These are phyloP conservation scores for Drosophila vallismaia DNA, from an alignment of 2,888 invertebrate species.

Conservation along the genomic window DNA sequence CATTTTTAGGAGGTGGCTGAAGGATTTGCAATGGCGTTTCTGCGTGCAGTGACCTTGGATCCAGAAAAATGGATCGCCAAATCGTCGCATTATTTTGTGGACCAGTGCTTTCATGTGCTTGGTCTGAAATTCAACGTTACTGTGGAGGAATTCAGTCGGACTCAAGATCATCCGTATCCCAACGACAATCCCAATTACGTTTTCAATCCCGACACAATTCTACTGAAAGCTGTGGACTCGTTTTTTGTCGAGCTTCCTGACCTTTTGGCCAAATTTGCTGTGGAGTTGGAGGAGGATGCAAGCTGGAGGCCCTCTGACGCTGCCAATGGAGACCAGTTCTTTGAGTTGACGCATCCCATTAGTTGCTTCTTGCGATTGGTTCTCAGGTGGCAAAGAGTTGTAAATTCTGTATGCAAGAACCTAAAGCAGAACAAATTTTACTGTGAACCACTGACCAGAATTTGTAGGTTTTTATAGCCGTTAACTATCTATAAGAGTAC, in stretches of 20 bases:
- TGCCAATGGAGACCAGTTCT: conserved; percentile 1
- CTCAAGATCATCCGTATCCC: conserved; percentile 43
- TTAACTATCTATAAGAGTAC: not conserved
- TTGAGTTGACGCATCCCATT: conserved; percentile 49
- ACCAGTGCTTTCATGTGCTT: conserved; percentile 55
- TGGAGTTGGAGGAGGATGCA: not conserved
- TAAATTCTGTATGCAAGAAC: conserved; percentile 13
- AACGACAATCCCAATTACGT: conserved; percentile 57
- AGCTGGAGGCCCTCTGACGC: not conserved
- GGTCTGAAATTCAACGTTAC: conserved; percentile 53
- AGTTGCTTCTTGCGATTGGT: conserved; percentile 49
- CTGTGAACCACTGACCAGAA: conserved; percentile 56
- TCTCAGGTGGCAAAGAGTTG: conserved; percentile 46
- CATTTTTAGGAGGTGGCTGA: conserved; percentile 30
- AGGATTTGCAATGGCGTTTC: conserved; percentile 35
- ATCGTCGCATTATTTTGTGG: conserved; percentile 57
- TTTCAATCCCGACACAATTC: conserved; percentile 39
- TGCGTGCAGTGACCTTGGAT: conserved; percentile 21
- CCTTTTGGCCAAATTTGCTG: conserved; percentile 13
- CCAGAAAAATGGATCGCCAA: conserved; percentile 53
- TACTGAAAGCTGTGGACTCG: conserved; percentile 46
- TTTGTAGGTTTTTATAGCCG: conserved; percentile 33
- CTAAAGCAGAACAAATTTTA: conserved; percentile 32
- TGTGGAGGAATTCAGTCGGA: conserved; percentile 29
- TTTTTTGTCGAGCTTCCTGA: conserved; percentile 46